Base-by-base conservation (phyloP, 2,888 invertebrate genomes). In the Mythimna impura region DNA sequence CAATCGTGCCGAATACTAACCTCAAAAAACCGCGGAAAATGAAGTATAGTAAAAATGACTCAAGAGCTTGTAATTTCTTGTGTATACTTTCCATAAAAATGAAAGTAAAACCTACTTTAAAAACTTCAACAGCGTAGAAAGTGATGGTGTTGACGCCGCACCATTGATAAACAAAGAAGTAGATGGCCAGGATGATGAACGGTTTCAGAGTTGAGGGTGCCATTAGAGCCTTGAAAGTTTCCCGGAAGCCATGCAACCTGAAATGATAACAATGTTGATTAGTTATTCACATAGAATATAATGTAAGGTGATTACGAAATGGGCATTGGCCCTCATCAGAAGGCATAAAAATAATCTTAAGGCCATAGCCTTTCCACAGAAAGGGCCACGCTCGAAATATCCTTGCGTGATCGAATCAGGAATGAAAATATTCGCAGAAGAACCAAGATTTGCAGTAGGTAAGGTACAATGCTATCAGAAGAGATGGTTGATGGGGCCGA, bases 81-180 rank as follows among this genome's bases (percentile, higher is more conserved):
- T 14, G 30, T 30, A 30, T 34, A 34, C 58, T 10, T 34, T 58
- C 20, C 20, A 58, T 1, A 34, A 10, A 17, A 30, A 25, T 12
- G 12, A 54, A 54, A 22, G 22, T 25, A 30, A 30, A 30, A 60
- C n/a, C 12, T 64, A 97, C 97, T 93, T 96, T 91, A 88, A 97
- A 97, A 1, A 97, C 97, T 85, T 97, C 97, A 6, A 97, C 97
- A 7, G 97, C 97, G 84, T 97, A 97, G 86, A 97, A 97, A 0
- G 97, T 97, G 40, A 97, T 95, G 1, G 97, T 97, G 82, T 97
- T 97, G 17, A 97, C 97, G 0, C 97, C 97, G 67, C 97, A 97
- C 96, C 97, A 97, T 87, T 97, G 97, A 89, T 97, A 97, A 66
- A 97, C 97, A 88, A 97, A 95, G 91, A 97, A 97, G 88, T 97